A percentile compares a stretch with the other conserved stretches of the same genome.
Conservation (phyloP, 2,113 vertebrate species). For the Tamias sibiricus region DNA sequence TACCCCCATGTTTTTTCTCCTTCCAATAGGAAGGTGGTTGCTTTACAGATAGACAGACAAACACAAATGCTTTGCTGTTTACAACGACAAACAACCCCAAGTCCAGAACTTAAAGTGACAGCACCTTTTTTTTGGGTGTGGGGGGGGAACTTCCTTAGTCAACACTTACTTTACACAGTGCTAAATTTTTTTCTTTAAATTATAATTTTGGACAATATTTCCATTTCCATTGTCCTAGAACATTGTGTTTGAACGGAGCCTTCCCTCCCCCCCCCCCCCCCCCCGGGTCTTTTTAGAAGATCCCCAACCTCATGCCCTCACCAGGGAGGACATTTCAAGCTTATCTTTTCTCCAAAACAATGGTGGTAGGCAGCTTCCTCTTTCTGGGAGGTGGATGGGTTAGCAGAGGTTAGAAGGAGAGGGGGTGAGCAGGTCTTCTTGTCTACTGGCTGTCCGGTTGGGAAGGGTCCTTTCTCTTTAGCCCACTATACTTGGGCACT, state of each 20-base stretch:
- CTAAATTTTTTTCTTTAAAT: slow-evolving; percentile 74
- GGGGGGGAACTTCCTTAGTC: slow-evolving; percentile 82
- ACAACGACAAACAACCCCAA: slow-evolving; percentile 87
- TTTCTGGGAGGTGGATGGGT: slow-evolving; percentile 65
- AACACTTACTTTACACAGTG: slow-evolving; percentile 86
- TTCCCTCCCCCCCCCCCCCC: too few species aligned
- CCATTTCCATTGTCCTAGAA: slow-evolving; percentile 73
- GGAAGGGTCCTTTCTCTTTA: slow-evolving; percentile 27
- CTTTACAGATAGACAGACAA: slow-evolving; percentile 90
- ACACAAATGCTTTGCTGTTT: slow-evolving; percentile 87
- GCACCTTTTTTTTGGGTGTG: slow-evolving; percentile 79
- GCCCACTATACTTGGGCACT: background rate
- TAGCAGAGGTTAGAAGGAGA: slow-evolving; percentile 56
- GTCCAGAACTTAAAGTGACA: slow-evolving; percentile 87
- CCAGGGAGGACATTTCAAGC: slow-evolving; percentile 60
- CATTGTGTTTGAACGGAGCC: slow-evolving; percentile 45
- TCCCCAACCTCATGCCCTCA: slow-evolving; percentile 43
- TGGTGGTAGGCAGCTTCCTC: slow-evolving; percentile 53
- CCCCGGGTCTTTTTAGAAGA: slow-evolving; percentile 62
- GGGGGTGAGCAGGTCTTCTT: background rate
- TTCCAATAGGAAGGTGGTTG: slow-evolving; percentile 96
- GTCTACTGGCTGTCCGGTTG: slow-evolving; percentile 26
- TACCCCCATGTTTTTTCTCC: slow-evolving; percentile 93
- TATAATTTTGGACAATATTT: slow-evolving; percentile 75
- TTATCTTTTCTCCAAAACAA: slow-evolving; percentile 64